phyloP scores from a whole-genome alignment of 2,888 invertebrate genomes.

The Mimumesa dahlbomi region DNA sequence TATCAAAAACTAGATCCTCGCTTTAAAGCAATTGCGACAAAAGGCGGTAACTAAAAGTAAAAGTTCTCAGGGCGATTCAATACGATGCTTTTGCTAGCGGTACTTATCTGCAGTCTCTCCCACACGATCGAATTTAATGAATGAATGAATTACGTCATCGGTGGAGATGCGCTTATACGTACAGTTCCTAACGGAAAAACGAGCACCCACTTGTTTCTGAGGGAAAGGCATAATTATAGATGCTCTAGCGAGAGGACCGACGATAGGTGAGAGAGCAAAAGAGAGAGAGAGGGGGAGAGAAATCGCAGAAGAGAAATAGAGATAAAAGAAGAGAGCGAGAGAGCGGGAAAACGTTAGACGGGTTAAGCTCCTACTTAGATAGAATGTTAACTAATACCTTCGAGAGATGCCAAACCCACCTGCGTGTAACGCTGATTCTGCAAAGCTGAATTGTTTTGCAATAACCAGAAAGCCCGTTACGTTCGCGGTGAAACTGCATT shows the following conservation, averaged over 20 bases:
- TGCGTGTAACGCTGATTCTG: constrained; percentile 34
- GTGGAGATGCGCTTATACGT: constrained; percentile 62
- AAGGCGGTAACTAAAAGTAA: constrained; percentile 4
- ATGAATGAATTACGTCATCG: constrained; percentile 78
- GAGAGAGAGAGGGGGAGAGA: constrained; percentile 11
- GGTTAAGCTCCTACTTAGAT: constrained; percentile 31
- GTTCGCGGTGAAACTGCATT: constrained; percentile 45
- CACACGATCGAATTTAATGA: constrained; percentile 70
- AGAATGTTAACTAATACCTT: constrained; percentile 49
- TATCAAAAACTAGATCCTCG: not conserved
- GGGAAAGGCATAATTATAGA: constrained; percentile 55
- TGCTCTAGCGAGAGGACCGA: constrained; percentile 14
- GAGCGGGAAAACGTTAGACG: constrained; percentile 30
- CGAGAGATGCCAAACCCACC: constrained; percentile 53
- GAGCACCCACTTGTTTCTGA: constrained; percentile 56
- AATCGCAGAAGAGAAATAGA: not conserved
- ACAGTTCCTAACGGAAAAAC: constrained; percentile 58
- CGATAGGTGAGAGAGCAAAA: constrained; percentile 14
- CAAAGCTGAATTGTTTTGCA: constrained; percentile 55
- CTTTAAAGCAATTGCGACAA: not conserved
- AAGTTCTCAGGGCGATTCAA: constrained; percentile 47
- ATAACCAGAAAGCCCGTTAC: constrained; percentile 53
- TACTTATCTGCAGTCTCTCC: constrained; percentile 67
- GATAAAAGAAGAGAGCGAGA: too few species aligned
- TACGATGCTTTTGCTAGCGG: constrained; percentile 52